Evolutionary conservation across 35 echinoderm and acorn worm genomes (phyloP).

Genomic region (Acanthaster planci): DNA sequence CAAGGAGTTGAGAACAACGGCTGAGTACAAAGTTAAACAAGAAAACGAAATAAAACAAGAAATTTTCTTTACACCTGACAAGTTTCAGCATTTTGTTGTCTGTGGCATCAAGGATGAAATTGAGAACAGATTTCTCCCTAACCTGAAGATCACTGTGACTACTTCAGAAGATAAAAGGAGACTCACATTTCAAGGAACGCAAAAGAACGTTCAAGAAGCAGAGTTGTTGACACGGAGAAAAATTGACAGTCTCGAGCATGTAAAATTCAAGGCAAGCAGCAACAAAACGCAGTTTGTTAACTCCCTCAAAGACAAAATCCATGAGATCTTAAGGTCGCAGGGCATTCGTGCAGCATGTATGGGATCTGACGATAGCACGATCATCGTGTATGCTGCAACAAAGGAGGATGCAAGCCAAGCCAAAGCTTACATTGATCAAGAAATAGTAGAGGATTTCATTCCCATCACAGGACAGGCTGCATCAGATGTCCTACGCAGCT

Average conservation of each 20-base stretch:
- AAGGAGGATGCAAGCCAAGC: not conserved
- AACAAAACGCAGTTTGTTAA: conserved; percentile 18
- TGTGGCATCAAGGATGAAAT: conserved; percentile 19
- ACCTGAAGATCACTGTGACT: conserved; percentile 14
- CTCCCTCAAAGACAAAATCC: conserved; percentile 8
- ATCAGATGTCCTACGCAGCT: conserved; percentile 13
- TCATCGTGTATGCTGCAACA: not conserved
- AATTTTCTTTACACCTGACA: not conserved
- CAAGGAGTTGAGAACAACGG: not conserved
- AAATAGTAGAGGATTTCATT: conserved; percentile 10
- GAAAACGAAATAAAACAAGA: not conserved
- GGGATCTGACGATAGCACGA: conserved; percentile 26
- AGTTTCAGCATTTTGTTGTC: not conserved
- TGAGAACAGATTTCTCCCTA: conserved; percentile 9
- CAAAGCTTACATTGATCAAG: conserved; percentile 1
- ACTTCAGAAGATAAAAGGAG: not conserved
- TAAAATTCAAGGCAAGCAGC: not conserved
- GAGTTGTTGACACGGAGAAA: not conserved
- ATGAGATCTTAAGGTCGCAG: not conserved
- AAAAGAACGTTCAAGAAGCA: not conserved
- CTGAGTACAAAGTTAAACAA: conserved; percentile 20
- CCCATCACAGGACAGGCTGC: conserved; percentile 21
- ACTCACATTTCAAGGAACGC: conserved; percentile 34
- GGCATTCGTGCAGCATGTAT: not conserved
- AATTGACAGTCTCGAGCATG: conserved; percentile 15